Evolutionary conservation across 2,113 vertebrate species (phyloP).

Genomic region (Podiceps cristatus): DNA sequence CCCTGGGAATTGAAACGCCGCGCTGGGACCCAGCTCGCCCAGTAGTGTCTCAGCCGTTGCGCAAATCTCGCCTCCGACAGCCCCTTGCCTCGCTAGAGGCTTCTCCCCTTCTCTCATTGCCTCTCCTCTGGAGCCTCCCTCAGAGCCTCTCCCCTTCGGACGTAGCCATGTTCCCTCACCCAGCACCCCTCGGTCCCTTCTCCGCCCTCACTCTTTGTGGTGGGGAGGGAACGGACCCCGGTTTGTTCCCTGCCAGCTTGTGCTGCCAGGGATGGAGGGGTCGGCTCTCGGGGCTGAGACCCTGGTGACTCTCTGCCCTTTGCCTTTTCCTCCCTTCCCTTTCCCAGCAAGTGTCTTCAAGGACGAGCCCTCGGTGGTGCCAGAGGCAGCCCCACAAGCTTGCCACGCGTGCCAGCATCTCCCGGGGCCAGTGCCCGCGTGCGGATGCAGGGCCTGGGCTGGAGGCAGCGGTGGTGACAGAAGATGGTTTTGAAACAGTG

Average conservation of each 20-base stretch:
- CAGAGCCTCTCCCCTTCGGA: not conserved
- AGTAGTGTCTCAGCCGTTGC: rapidly evolving
- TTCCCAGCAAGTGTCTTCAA: not conserved
- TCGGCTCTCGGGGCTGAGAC: not conserved
- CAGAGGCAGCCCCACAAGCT: not conserved
- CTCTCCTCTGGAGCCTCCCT: not conserved
- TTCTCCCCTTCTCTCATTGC: not conserved
- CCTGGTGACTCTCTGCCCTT: not conserved
- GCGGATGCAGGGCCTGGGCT: rapidly evolving
- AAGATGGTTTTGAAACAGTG: rapidly evolving
- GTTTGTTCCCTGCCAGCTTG: not conserved
- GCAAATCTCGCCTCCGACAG: not conserved
- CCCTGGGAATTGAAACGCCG: not conserved
- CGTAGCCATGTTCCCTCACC: not conserved
- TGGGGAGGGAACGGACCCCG: not conserved
- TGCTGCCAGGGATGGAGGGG: no score
- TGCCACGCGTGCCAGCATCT: not conserved
- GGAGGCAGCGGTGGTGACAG: not conserved
- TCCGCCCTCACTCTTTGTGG: rapidly evolving
- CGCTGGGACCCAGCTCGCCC: not conserved
- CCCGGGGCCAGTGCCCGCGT: not conserved
- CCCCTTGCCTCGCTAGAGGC: not conserved
- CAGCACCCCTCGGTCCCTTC: not conserved
- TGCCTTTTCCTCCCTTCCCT: not conserved
- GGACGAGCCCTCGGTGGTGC: not conserved